Conservation (phyloP, 2,888 invertebrate genomes). For the Lasioglossum leucozonium region DNA sequence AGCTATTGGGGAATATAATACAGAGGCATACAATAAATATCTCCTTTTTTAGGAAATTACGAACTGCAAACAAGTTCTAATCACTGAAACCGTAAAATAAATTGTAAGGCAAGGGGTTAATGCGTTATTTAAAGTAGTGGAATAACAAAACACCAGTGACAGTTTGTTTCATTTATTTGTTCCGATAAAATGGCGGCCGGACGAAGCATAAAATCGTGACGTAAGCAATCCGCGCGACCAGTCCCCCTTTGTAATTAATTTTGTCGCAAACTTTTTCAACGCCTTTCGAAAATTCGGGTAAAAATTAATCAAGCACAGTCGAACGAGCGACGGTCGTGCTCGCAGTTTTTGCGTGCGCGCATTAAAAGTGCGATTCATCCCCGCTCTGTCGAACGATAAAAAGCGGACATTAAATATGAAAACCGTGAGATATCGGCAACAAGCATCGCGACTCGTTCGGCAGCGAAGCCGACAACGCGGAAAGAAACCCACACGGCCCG, state of each 20-base stretch:
- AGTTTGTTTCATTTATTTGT: neutral
- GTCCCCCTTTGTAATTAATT: neutral
- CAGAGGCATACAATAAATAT: too few relatives aligned
- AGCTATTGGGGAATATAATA: too few relatives aligned
- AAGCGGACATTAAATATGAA: neutral
- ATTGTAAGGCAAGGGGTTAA: too few relatives aligned
- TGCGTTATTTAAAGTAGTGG: too few relatives aligned
- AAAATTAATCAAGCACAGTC: neutral
- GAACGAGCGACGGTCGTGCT: neutral
- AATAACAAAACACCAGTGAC: neutral
- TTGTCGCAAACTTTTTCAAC: neutral
- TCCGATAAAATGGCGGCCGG: neutral
- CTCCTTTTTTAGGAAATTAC: too few relatives aligned
- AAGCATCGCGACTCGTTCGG: slow-evolving; percentile 11
- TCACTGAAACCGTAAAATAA: too few relatives aligned
- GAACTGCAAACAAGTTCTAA: too few relatives aligned
- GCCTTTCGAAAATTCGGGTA: neutral
- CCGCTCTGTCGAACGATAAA: neutral
- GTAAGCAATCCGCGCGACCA: neutral
- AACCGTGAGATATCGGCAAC: neutral
- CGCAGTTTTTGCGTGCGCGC: neutral
- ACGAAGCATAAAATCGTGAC: neutral
- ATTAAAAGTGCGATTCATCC: neutral
- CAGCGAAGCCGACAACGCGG: slow-evolving; percentile 15
- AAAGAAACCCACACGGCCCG: slow-evolving; percentile 23